phyloP scores from a whole-genome alignment of 2,113 vertebrate species.

The Burhinus bistriatus region DNA sequence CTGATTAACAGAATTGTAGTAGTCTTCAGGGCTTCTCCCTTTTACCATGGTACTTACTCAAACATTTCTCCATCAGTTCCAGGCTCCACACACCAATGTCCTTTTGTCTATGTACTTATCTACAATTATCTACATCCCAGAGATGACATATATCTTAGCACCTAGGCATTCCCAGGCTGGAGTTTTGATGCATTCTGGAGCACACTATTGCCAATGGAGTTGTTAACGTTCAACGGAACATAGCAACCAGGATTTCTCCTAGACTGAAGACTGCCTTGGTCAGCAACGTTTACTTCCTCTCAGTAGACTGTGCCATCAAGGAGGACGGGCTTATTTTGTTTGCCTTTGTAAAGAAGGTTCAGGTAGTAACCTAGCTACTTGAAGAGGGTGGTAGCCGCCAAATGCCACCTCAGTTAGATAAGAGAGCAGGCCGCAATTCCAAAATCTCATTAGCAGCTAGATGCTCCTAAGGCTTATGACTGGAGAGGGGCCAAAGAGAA shows the following conservation, averaged over 20 bases:
- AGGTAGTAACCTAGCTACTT: background rate
- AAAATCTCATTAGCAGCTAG: background rate
- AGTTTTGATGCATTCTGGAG: background rate
- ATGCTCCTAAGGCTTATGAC: background rate
- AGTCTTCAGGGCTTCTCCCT: background rate
- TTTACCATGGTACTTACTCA: background rate
- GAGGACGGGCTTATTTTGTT: background rate
- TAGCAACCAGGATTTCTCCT: background rate
- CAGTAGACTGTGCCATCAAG: background rate
- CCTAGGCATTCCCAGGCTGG: background rate
- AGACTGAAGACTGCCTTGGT: background rate
- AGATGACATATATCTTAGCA: background rate
- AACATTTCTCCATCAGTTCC: background rate
- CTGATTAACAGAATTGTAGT: background rate
- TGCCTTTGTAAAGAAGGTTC: background rate
- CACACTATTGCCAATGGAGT: background rate
- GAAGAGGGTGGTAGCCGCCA: background rate
- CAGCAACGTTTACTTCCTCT: background rate
- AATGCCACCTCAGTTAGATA: background rate
- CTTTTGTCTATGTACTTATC: background rate
- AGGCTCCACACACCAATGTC: background rate
- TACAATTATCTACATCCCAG: background rate
- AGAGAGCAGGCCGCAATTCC: background rate
- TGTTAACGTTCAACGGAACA: background rate
- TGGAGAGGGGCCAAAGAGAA: background rate